phyloP scores from a whole-genome alignment of 64 coral and sea anemone genomes.

The Orbicella faveolata region DNA sequence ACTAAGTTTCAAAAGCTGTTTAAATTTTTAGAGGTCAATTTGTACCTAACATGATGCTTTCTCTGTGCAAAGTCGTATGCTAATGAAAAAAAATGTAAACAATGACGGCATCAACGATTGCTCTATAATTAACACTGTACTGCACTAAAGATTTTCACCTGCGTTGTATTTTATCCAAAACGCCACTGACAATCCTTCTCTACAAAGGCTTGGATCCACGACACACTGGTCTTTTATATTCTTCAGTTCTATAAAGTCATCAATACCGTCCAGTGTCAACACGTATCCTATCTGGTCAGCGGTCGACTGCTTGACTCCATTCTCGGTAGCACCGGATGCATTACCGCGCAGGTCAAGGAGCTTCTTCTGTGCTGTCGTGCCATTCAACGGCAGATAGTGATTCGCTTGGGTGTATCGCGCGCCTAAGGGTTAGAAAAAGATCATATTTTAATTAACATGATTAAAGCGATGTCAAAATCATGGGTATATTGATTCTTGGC shows the following conservation, averaged over 20 bases:
- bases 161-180: slow-evolving; percentile 76
- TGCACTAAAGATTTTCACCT: slow-evolving; percentile 46
- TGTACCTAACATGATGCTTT: no score
- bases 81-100: no score
- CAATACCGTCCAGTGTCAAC: slow-evolving; percentile 63
- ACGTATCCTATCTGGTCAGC: slow-evolving; percentile 76
- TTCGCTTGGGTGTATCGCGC: slow-evolving; percentile 51
- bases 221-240: slow-evolving; percentile 49
- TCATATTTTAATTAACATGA: neutral
- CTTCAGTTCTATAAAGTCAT: slow-evolving; percentile 35
- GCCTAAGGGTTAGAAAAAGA: neutral
- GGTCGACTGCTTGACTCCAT: slow-evolving; percentile 39
- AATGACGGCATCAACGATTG: no score
- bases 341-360: slow-evolving; percentile 72
- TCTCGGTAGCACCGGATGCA: slow-evolving; percentile 10
- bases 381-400: slow-evolving; percentile 81
- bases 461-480: no score
- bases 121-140: no score
- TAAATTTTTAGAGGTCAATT: no score
- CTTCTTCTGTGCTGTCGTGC: neutral
- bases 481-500: no score
- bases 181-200: slow-evolving; percentile 65
- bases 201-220: slow-evolving; percentile 60
- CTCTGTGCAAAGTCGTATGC: no score
- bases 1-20: no score